Percentiles rank a stretch among this genome's conserved stretches.
These are phyloP conservation scores for Acanthurus tractus DNA, from an alignment of 2,797 vertebrate genomes.

Conservation along the genomic window DNA sequence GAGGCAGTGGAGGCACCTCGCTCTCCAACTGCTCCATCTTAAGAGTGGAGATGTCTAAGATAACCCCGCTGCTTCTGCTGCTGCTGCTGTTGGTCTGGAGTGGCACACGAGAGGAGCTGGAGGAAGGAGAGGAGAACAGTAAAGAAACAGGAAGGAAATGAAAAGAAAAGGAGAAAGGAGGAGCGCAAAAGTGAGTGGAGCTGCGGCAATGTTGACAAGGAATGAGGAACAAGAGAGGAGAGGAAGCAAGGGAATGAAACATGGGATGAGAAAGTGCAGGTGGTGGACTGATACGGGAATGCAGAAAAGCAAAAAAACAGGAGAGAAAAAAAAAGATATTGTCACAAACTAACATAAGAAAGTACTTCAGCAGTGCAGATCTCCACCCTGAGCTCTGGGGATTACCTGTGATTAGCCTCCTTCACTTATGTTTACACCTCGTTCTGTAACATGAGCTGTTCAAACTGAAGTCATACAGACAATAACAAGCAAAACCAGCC, in stretches of 20 bases:
- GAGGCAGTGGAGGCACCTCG: constrained; percentile 92
- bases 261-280: constrained; percentile 18
- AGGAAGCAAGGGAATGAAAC: constrained; percentile 22
- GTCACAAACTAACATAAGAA: neutral
- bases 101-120: constrained; percentile 63
- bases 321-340: neutral
- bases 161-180: neutral
- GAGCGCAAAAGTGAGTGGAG: neutral
- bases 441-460: constrained; percentile 20
- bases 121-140: constrained; percentile 37
- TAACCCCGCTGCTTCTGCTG: constrained; percentile 80
- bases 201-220: neutral
- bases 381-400: neutral
- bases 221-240: neutral
- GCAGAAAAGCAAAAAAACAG: neutral
- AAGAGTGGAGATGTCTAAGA: constrained; percentile 86
- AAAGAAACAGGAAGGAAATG: constrained; percentile 6
- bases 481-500: neutral
- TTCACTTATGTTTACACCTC: constrained; percentile 1
- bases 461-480: constrained; percentile 5
- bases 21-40: constrained; percentile 87
- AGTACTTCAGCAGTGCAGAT: neutral
- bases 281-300: constrained; percentile 4
- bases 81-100: constrained; percentile 62
- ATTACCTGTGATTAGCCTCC: neutral